phyloP scores from a whole-genome alignment of 2,888 invertebrate genomes.

The Xylota sylvarum region DNA sequence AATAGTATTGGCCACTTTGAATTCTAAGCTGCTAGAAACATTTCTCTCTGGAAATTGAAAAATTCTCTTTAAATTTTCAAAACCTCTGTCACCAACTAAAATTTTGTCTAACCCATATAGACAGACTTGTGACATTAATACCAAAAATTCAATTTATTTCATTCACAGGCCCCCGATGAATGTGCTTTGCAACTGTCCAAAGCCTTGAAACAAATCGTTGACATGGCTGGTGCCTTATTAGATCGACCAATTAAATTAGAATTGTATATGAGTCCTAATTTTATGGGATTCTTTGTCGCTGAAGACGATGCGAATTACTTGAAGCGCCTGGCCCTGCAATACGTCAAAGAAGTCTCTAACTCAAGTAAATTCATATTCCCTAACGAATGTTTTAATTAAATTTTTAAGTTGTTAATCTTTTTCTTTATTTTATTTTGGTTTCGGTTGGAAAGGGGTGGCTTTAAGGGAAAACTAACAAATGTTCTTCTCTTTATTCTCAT shows the following conservation, averaged over 20 bases:
- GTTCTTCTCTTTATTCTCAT: slow-evolving; percentile 55
- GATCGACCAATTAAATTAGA: slow-evolving; percentile 90
- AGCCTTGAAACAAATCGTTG: slow-evolving; percentile 90
- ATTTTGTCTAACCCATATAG: too few species aligned
- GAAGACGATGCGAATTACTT: slow-evolving; percentile 93
- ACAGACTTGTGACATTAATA: neutral
- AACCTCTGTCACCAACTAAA: too few species aligned
- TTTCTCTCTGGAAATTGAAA: too few species aligned
- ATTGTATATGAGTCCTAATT: slow-evolving; percentile 94
- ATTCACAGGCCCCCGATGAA: slow-evolving; percentile 90
- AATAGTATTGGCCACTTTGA: too few species aligned
- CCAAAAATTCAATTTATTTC: neutral
- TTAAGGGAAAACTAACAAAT: slow-evolving; percentile 63
- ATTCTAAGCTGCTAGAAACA: too few species aligned
- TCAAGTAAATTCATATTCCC: slow-evolving; percentile 87
- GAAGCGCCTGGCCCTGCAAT: slow-evolving; percentile 91
- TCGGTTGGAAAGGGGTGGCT: slow-evolving; percentile 44
- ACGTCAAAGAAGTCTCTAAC: slow-evolving; percentile 92
- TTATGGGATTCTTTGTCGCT: slow-evolving; percentile 95
- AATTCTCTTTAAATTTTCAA: too few species aligned
- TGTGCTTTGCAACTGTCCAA: slow-evolving; percentile 89
- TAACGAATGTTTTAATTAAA: slow-evolving; percentile 1
- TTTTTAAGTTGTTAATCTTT: slow-evolving; percentile 11
- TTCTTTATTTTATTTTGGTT: slow-evolving; percentile 31
- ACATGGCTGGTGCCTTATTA: slow-evolving; percentile 89